Percentiles rank a stretch among this genome's conserved stretches.
These are phyloP conservation scores for Ctenomys sociabilis DNA, from an alignment of 2,113 vertebrate species.

Conservation along the genomic window DNA sequence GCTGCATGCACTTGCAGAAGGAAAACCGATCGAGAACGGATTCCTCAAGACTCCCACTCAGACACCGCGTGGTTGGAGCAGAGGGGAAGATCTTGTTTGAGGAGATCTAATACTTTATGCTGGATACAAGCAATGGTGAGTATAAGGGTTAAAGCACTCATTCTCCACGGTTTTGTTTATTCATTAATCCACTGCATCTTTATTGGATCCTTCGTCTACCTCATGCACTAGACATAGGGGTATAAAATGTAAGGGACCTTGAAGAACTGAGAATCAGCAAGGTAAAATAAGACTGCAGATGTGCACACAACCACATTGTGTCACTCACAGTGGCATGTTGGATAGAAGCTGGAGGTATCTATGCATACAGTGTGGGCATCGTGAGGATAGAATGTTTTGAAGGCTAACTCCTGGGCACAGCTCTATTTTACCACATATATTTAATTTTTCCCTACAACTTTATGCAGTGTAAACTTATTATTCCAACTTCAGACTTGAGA, in stretches of 20 bases:
- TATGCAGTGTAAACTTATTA: background rate
- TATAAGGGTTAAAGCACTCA: background rate
- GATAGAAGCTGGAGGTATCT: accelerated
- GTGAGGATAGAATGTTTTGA: background rate
- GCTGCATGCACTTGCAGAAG: background rate
- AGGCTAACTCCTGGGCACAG: background rate
- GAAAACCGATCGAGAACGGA: background rate
- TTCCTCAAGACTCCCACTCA: background rate
- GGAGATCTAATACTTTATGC: background rate
- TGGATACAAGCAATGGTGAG: background rate
- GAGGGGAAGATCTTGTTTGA: background rate
- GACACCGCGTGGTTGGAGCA: background rate
- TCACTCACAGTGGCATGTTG: no score
- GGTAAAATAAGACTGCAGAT: background rate
- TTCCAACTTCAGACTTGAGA: background rate
- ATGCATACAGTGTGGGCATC: background rate
- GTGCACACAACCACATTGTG: no score
- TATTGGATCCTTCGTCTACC: background rate
- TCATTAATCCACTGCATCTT: background rate
- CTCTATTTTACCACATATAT: background rate
- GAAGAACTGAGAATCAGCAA: background rate
- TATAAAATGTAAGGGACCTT: background rate
- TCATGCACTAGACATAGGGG: background rate
- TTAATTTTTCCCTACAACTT: slow-evolving; percentile 7
- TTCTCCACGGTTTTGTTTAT: background rate